Conservation (phyloP, 2,797 vertebrate species). For the Benthosema pterotum region DNA sequence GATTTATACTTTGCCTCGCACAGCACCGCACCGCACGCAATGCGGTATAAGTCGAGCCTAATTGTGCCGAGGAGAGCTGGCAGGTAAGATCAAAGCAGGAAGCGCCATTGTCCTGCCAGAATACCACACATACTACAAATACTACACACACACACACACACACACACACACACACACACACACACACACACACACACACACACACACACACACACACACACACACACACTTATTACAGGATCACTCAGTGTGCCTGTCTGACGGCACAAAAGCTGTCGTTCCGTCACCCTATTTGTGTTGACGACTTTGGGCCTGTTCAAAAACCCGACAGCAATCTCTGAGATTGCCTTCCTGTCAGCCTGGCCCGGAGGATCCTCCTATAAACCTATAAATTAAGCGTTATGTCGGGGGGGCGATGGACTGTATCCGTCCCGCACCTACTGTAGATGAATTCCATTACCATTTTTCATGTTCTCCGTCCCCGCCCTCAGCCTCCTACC, state of each 20-base stretch:
- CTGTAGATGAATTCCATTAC: constrained; percentile 20
- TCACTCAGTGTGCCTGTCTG: background rate
- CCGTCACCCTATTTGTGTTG: constrained; percentile 22
- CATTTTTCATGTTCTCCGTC: constrained; percentile 39
- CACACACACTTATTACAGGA: constrained; percentile 19
- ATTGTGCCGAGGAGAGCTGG: constrained; percentile 18
- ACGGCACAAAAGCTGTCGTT: background rate
- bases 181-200: constrained; percentile 2
- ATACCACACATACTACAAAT: background rate
- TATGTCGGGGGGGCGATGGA: background rate
- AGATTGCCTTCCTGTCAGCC: background rate
- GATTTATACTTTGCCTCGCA: too few relatives aligned
- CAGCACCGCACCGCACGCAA: too few relatives aligned
- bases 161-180: background rate
- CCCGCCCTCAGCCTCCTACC: constrained; percentile 13
- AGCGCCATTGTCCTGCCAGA: too few relatives aligned
- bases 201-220: too few relatives aligned
- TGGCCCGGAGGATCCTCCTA: background rate
- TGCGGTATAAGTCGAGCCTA: background rate
- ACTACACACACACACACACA: constrained; percentile 2
- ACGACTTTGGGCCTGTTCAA: constrained; percentile 13
- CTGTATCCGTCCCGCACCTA: background rate
- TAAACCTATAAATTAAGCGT: too few relatives aligned
- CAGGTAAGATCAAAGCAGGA: constrained; percentile 1
- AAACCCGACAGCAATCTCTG: background rate